Base-by-base conservation (phyloP, 2,888 invertebrate species). In the Gymnoscelis rufifasciata region DNA sequence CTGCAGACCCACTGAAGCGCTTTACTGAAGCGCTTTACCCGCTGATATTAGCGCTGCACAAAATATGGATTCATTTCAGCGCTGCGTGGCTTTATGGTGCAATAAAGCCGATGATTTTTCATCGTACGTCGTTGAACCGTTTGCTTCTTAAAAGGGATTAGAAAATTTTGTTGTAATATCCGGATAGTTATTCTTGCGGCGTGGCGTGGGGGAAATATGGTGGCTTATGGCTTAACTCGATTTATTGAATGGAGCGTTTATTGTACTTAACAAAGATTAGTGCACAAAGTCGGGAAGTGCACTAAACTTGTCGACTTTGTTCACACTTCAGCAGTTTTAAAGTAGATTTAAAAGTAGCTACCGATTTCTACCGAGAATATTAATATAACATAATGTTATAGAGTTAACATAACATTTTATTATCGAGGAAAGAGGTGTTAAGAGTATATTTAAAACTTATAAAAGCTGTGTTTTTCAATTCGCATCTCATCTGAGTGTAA, bases 31-130 rank as follows among this genome's bases (percentile, higher is more conserved):
- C 63, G 61, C 64, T 59, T 54, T 52, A 58, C 30, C 51, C 49
- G 38, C 55, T 50, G 57, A 64, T 71, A 72, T 75, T 69, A 72
- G 66, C 62, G 57, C 57, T 49, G 43, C 42, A 51, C 26, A 43
- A 47, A 47, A 37, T 48, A 48, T 48, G 43, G 48, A 43, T 48
- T 43, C 48, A 36, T 48, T 39, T 53, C 57, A 68, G 59, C 60
- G 56, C 61, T 64, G 52, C 64, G 56, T 58, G 53, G 63, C 61
- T 68, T 64, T 57, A 62, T 35, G 49, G 35, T 37, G 41, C 47
- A 51, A 52, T 56, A 52, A 51, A 19, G 15, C 43, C 41, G 46
- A 36, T 48, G 41, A 44, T 38, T 43, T 30, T 39, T 24, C 41
- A 35, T 35, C 41, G 42, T 39, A 15, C 41, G 30, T 35, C 41